Conservation (phyloP, 2,113 vertebrate genomes). For the Damaliscus lunatus region DNA sequence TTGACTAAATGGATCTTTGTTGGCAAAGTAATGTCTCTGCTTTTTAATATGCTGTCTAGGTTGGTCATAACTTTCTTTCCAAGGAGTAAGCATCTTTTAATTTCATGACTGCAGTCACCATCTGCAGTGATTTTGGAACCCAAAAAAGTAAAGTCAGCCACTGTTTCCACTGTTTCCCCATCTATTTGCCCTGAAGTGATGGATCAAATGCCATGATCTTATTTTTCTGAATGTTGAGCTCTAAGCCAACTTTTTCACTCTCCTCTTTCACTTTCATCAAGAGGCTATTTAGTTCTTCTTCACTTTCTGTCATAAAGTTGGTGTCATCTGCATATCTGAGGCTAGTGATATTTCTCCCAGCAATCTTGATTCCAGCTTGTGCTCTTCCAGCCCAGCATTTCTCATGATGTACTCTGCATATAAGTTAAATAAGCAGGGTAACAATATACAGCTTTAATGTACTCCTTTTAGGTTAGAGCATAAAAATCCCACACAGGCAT, state of each 20-base stretch:
- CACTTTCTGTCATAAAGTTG: neutral
- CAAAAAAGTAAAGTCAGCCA: neutral
- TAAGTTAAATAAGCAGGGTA: neutral
- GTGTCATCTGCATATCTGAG: neutral
- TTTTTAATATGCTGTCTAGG: neutral
- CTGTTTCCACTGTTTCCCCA: neutral
- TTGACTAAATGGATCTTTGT: neutral
- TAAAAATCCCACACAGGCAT: constrained; percentile 53
- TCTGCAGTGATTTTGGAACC: neutral
- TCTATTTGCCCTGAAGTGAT: neutral
- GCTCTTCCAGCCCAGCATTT: neutral
- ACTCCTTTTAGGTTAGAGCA: constrained; percentile 25
- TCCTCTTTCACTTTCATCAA: neutral
- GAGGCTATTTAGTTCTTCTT: neutral
- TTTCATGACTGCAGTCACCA: neutral
- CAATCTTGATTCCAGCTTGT: neutral
- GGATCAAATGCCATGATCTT: neutral
- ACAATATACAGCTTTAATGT: neutral
- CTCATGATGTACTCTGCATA: neutral
- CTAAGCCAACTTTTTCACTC: neutral
- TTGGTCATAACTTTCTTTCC: neutral
- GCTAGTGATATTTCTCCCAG: neutral
- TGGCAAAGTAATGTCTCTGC: neutral
- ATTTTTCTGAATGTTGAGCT: neutral
- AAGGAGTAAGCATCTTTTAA: neutral